Percentiles rank a stretch among this genome's conserved stretches.
Conservation (phyloP, 2,113 vertebrate species). For the Gadus chalcogrammus region DNA sequence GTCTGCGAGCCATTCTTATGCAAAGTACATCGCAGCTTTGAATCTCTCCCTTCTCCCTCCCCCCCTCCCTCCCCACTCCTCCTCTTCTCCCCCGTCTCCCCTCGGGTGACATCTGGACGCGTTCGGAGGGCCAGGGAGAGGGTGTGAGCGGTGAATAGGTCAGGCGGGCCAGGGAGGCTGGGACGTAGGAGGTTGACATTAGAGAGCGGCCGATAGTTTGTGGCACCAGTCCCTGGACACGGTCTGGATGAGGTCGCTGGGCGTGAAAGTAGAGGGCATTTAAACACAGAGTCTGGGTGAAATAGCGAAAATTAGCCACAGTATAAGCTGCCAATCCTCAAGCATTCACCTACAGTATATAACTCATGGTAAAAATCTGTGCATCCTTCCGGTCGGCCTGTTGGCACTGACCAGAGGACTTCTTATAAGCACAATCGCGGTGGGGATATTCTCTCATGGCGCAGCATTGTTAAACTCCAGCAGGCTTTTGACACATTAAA, state of each 20-base stretch:
- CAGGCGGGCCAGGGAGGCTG: not conserved
- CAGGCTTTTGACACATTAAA: slow-evolving; percentile 59
- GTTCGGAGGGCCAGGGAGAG: not conserved
- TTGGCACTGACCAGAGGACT: slow-evolving; percentile 2
- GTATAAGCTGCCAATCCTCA: not conserved
- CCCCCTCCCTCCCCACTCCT: no score
- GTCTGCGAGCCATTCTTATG: slow-evolving; percentile 42
- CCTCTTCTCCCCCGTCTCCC: not conserved
- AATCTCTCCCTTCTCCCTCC: not conserved
- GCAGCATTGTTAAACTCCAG: slow-evolving; percentile 53
- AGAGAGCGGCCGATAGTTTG: not conserved
- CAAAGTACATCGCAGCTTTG: slow-evolving; percentile 32
- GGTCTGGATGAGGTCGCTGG: slow-evolving; percentile 17
- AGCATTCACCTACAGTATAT: slow-evolving; percentile 9
- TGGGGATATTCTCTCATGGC: slow-evolving; percentile 52
- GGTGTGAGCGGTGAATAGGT: not conserved
- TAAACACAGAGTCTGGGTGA: not conserved
- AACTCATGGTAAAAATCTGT: not conserved
- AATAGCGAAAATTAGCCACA: not conserved
- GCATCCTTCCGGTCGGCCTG: slow-evolving; percentile 13
- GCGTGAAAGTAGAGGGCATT: not conserved
- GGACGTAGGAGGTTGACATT: not conserved
- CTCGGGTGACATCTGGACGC: slow-evolving; percentile 1
- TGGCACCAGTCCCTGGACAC: not conserved
- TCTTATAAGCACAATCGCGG: slow-evolving; percentile 12